Conservation (phyloP, 2,797 vertebrate species). For the Linurgus olivaceus region DNA sequence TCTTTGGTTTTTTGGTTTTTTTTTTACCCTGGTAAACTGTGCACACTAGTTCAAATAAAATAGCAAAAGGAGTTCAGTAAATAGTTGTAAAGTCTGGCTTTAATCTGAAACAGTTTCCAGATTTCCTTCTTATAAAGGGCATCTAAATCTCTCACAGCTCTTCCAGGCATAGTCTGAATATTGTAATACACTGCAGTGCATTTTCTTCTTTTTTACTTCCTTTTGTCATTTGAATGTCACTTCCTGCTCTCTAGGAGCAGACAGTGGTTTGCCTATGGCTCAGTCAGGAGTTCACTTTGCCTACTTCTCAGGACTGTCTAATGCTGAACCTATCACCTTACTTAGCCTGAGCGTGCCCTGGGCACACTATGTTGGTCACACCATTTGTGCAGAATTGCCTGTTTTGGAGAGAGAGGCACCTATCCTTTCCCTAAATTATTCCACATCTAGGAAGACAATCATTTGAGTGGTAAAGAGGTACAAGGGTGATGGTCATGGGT, state of each 20-base stretch:
- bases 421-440: not conserved
- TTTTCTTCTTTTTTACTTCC: not conserved
- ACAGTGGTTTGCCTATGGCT: not conserved
- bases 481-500: not conserved
- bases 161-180: not conserved
- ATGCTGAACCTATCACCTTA: not conserved
- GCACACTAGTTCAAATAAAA: not conserved
- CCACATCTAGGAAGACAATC: not conserved
- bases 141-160: not conserved
- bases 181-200: not conserved
- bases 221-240: not conserved
- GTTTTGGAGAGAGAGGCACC: not conserved
- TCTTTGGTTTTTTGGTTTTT: not conserved
- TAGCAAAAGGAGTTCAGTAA: not conserved
- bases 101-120: not conserved
- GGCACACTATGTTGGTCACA: accelerated
- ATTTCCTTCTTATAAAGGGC: not conserved
- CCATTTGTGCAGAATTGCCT: not conserved
- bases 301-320: not conserved
- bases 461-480: not conserved
- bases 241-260: not conserved
- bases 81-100: not conserved
- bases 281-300: not conserved
- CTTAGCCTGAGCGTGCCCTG: not conserved
- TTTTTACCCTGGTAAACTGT: not conserved